phyloP scores from a whole-genome alignment of 1,140 invertebrate genomes.

The Hypothenemus hampei region DNA sequence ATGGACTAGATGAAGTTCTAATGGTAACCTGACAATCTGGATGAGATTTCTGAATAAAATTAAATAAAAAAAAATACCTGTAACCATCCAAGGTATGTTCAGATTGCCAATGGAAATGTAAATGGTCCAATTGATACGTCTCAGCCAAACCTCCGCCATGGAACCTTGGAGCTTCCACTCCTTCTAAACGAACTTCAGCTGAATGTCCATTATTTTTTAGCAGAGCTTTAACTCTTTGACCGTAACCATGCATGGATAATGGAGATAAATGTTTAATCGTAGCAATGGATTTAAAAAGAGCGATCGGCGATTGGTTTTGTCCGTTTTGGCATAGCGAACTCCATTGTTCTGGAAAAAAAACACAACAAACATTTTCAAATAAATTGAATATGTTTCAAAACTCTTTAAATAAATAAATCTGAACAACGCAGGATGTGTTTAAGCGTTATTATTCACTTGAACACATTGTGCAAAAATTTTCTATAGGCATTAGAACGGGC shows the following conservation, averaged over 20 bases:
- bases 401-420: too few relatives aligned
- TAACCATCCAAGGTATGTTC: slow-evolving; percentile 65
- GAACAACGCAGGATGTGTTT: too few relatives aligned
- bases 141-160: slow-evolving; percentile 50
- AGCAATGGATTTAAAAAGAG: slow-evolving; percentile 40
- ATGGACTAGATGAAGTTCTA: slow-evolving; percentile 69
- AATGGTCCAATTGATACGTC: slow-evolving; percentile 58
- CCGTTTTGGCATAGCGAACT: slow-evolving; percentile 46
- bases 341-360: slow-evolving; percentile 45
- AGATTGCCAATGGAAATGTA: slow-evolving; percentile 76
- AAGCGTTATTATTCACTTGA: too few relatives aligned
- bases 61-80: slow-evolving; percentile 40
- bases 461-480: too few relatives aligned
- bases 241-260: slow-evolving; percentile 45
- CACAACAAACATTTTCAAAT: too few relatives aligned
- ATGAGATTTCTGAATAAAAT: background rate
- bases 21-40: slow-evolving; percentile 45
- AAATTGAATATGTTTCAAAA: too few relatives aligned
- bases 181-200: slow-evolving; percentile 47
- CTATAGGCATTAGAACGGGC: too few relatives aligned
- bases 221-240: slow-evolving; percentile 36
- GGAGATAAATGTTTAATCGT: slow-evolving; percentile 41
- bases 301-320: slow-evolving; percentile 48
- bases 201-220: slow-evolving; percentile 52
- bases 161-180: slow-evolving; percentile 41